Evolutionary conservation across 1,140 invertebrate species (phyloP), one percentile per base, ranked within the genome.

Genomic region (Drosophila kurseongensis): DNA sequence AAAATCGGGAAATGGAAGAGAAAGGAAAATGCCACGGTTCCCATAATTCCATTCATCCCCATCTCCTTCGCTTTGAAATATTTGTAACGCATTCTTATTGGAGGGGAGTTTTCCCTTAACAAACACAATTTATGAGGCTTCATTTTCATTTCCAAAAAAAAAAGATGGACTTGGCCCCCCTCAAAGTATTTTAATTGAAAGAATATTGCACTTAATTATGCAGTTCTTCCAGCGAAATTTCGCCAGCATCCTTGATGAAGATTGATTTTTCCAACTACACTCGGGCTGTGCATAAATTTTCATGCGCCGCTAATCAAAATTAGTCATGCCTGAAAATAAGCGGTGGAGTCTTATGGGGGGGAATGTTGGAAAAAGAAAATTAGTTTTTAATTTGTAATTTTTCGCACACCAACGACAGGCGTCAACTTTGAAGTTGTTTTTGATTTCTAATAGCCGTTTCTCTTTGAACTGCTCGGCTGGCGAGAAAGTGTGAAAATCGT

Each of bases 71-170:
- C 41, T 55, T 50, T 71, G 65, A 45, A 42, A 41, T 69, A 27
- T 63, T 42, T 66, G 79, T 75, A 71, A 89, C 75, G 80, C 84
- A 84, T 89, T 89, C 77, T 62, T 56, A 89, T 89, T 80, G 77
- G 73, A 79, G 32, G 13, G 42, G 35, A 29, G 12, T 16, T 13
- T 10, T 38, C 38, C 38, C 38, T 14, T 23, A 16, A 13, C 5
- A 10, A 16, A 13, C 55, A 16, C 51, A 56, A 82, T 78, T 81
- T 75, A 75, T 65, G 75, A 48, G 52, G 38, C 67, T 45, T 44
- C 29, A 6, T 7, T 35, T 63, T 45, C 23, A 48, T 10, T 47
- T 35, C 23, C 14, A 23, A 29, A 13, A 23, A 47, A 35, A 23
- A 23, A 23, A 23, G 23, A 23, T 23, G 23, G 23, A 0, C 18